Percentiles rank a stretch among this genome's conserved stretches.
These are phyloP conservation scores for Acropternis orthonyx DNA, from an alignment of 2,797 vertebrate genomes.

Conservation along the genomic window DNA sequence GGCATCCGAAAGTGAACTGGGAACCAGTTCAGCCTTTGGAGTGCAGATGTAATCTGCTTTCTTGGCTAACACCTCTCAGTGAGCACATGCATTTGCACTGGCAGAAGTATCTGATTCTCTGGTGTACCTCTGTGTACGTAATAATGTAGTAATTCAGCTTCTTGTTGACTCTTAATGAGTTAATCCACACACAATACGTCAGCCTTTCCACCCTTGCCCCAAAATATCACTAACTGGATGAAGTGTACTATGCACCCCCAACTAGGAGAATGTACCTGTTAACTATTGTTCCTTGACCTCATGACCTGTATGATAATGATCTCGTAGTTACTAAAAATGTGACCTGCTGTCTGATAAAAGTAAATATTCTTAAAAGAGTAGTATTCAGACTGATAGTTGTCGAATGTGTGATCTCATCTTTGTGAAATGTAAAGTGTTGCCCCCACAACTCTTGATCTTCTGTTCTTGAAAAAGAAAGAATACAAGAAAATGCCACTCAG, in stretches of 20 bases:
- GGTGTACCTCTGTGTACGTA: background rate
- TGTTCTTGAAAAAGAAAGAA: background rate
- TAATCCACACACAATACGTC: background rate
- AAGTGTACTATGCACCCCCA: background rate
- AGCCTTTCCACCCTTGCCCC: background rate
- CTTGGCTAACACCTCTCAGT: background rate
- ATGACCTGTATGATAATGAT: background rate
- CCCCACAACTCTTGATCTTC: background rate
- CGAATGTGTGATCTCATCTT: background rate
- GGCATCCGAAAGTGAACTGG: background rate
- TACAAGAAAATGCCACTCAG: background rate
- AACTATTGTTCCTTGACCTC: background rate
- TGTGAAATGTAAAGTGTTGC: background rate
- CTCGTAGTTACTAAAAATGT: background rate
- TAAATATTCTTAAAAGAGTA: background rate
- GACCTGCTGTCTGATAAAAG: background rate
- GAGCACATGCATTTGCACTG: background rate
- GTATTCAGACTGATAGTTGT: background rate
- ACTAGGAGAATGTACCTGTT: background rate
- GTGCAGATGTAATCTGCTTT: conserved; percentile 37
- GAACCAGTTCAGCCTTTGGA: conserved; percentile 27
- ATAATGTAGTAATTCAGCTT: background rate
- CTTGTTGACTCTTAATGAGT: background rate
- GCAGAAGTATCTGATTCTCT: background rate
- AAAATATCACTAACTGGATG: background rate